Evolutionary conservation across 1,140 invertebrate species (phyloP), one percentile per base, ranked within the genome.

Genomic region (Hyposmocoma kahamanoa): DNA sequence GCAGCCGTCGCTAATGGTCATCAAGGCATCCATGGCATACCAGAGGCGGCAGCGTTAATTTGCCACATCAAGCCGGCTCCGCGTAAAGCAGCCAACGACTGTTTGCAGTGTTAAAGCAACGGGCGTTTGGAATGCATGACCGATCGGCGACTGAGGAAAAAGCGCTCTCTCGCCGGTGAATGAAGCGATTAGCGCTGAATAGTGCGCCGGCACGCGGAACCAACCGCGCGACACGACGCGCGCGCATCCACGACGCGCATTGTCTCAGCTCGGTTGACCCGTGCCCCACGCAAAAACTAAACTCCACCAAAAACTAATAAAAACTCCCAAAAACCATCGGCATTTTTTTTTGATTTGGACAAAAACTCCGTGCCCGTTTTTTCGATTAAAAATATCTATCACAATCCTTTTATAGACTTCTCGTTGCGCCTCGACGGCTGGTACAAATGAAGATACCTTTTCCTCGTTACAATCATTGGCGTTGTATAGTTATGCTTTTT

Each of bases 141-240:
- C 68, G 70, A 81, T 81, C 60, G 64, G 50, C 44, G 50, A 65
- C 58, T 48, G 50, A 59, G 60, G 74, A 73, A 82, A 80, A 80
- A 80, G 72, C 72, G 55, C 56, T 64, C 62, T 50, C 46, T 59
- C 46, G 51, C 28, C 67, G 56, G 51, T 81, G 73, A 79, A 82
- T 84, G 75, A 82, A 84, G 81, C 78, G 81, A 82, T 84, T 84
- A 77, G 65, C 68, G 74, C 71, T 80, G 68, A 84, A 84, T 77
- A 64, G 67, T 57, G 38, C 22, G 46, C 50, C 65, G 76, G 81
- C 76, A 84, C 81, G 81, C 78, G 78, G 81, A 84, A 84, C 81
- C 64, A 69, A 82, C 61, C 63, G 71, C 51, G 45, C 47, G 55
- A 56, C 81, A 84, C 78, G 81, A 84, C 67, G 66, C 57, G 55